A percentile compares a stretch with the other conserved stretches of the same genome.
Conservation (phyloP, 2,797 vertebrate genomes). For the Heterohyrax brucei region DNA sequence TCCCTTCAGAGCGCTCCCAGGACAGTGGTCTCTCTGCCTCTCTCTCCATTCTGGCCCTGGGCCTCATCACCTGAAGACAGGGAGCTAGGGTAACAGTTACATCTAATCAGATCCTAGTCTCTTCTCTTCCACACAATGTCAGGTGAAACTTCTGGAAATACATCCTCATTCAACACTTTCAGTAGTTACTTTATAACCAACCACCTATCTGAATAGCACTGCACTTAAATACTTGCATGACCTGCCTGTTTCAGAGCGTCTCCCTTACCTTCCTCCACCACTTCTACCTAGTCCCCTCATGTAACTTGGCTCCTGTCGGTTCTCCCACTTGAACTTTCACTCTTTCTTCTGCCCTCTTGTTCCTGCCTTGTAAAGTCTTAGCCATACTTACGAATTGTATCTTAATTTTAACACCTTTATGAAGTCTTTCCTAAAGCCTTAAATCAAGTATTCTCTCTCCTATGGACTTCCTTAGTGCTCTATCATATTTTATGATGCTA, state of each 20-base stretch:
- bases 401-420: not conserved
- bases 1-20: not conserved
- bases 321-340: not conserved
- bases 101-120: not conserved
- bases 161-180: not conserved
- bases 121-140: not conserved
- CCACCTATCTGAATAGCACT: not conserved
- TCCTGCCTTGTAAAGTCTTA: not conserved
- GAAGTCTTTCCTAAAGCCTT: constrained; percentile 14
- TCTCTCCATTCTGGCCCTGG: not conserved
- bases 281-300: rapidly evolving
- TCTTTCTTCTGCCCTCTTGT: not conserved
- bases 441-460: not conserved
- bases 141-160: constrained; percentile 1
- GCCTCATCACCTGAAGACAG: not conserved
- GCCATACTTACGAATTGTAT: not conserved
- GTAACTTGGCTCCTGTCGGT: not conserved
- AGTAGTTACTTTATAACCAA: not conserved
- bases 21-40: too few relatives aligned
- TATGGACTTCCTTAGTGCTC: not conserved
- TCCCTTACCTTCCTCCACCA: not conserved
- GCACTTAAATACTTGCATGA: not conserved
- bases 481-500: not conserved
- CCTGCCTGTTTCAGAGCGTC: not conserved
- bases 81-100: not conserved